Evolutionary conservation across 2,888 invertebrate species (phyloP), one percentile per base, ranked within the genome.

Genomic region (Busseola fusca): DNA sequence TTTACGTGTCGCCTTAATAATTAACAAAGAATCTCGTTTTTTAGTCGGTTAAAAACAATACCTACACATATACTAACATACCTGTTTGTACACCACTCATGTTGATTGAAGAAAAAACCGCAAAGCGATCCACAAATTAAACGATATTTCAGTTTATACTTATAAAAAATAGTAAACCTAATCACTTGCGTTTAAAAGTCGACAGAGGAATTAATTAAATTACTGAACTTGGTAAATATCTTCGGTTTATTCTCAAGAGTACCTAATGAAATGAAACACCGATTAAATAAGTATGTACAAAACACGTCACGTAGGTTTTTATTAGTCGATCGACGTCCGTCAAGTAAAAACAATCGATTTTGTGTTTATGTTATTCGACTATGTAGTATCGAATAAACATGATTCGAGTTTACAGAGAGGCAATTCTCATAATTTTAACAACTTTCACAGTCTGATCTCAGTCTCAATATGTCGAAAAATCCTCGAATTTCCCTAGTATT

Each of bases 31-130:
- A 34, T 7, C 34, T 34, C 34, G 0, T 34, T 34, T 34, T 34
- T 5, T 34, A 34, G 34, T 34, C 34, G 34, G 34, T 34, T 34
- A 34, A 34, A 77, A 72, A 63, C 72, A 81, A 67, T 70, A 63
- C 16, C 9, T 48, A 66, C 14, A 75, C 68, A 65, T 34, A 59
- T 76, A 70, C 42, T 70, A 76, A 87, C 92, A 86, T 87, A 93
- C 94, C 94, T 90, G 94, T 92, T 88, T 92, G 94, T 81, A 94
- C 91, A 79, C 92, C 93, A 87, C 94, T 94, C 94, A 94, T 94
- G 86, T 83, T 90, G 83, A 72, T 80, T 70, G 69, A 76, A 74
- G 78, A 73, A 74, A 64, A 71, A 60, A 75, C 66, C 59, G 62
- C 69, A 75, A 67, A 77, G 56, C 56, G 64, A 77, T 71, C 64